phyloP scores from a whole-genome alignment of 2,888 invertebrate genomes.

The Patella ulyssiponensis region DNA sequence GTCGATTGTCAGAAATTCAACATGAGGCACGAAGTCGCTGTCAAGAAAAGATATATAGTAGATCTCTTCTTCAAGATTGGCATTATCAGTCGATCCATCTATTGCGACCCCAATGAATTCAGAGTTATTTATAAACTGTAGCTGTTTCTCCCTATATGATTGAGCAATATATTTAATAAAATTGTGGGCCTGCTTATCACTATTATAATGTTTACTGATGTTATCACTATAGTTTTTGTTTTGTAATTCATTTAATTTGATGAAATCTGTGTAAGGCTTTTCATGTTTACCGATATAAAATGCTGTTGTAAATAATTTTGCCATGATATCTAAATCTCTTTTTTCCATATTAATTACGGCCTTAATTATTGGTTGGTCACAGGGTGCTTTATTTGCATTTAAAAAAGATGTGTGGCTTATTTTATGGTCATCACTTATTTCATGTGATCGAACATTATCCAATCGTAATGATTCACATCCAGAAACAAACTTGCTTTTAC shows the following conservation, averaged over 20 bases:
- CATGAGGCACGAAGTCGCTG: too few relatives aligned
- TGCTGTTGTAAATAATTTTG: not conserved
- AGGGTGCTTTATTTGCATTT: not conserved
- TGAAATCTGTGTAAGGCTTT: not conserved
- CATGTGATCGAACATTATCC: not conserved
- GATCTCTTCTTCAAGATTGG: too few relatives aligned
- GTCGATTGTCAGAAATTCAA: too few relatives aligned
- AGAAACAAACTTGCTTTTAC: not conserved
- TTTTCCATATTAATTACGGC: not conserved
- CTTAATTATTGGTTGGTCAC: not conserved
- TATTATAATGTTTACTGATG: too few relatives aligned
- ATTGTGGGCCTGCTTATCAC: too few relatives aligned
- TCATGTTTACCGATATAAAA: not conserved
- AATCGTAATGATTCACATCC: not conserved
- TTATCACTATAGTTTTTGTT: not conserved
- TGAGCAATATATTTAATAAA: too few relatives aligned
- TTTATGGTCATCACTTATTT: slow-evolving; percentile 4
- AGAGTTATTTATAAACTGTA: too few relatives aligned
- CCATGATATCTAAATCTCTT: not conserved
- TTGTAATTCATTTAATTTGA: not conserved
- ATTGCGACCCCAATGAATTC: too few relatives aligned
- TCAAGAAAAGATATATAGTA: too few relatives aligned
- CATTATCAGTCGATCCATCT: too few relatives aligned
- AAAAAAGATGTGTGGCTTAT: not conserved
- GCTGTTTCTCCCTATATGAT: too few relatives aligned